Base-by-base conservation (phyloP, 2,797 vertebrate genomes). In the Siniperca scherzeri region DNA sequence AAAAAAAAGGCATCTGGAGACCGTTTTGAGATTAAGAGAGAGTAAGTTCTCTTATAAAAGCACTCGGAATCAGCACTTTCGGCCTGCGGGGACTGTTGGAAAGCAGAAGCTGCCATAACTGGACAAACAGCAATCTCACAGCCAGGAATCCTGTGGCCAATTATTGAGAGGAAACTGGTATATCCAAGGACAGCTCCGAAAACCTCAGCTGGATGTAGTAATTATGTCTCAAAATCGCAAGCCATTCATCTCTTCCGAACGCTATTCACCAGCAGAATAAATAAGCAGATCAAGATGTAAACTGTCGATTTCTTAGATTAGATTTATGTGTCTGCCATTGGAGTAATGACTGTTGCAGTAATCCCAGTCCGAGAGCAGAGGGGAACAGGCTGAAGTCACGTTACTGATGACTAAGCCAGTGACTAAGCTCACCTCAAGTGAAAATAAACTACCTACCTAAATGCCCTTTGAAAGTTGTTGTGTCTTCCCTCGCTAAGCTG, bases 1-100 rank as follows among this genome's bases (percentile, higher is more conserved):
- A 84, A 77, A 85, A 86, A 81, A 90, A 70, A 83, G 85, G 89
- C 90, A 87, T 90, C 86, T 82, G 70, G 92, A 94, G 92, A 93
- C 88, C 62, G 12, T 78, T 93, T 90, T 90, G 88, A 74, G 89
- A 95, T 95, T 94, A 94, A 89, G 82, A 87, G 89, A 82, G 93
- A 92, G 91, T 91, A 90, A 88, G 88, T 89, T 93, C 79, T 82
- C 71, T 80, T 82, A 83, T 82, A 86, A 92, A 91, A 92, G 81
- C 85, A 82, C 72, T 77, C 10, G 27, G 87, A 89, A 92, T 93
- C 93, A 93, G 93, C 94, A 92, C 82, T 92, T 92, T 87, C 16
- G 7, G 89, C 70, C 87, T 70, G 62, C 59, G 30, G 89, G 87
- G 89, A 90, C 68, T 38, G 70, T 65, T 66, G 55, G 69, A 87